Evolutionary conservation across 2,797 vertebrate genomes (phyloP).

Genomic region (Tamandua tetradactyla): DNA sequence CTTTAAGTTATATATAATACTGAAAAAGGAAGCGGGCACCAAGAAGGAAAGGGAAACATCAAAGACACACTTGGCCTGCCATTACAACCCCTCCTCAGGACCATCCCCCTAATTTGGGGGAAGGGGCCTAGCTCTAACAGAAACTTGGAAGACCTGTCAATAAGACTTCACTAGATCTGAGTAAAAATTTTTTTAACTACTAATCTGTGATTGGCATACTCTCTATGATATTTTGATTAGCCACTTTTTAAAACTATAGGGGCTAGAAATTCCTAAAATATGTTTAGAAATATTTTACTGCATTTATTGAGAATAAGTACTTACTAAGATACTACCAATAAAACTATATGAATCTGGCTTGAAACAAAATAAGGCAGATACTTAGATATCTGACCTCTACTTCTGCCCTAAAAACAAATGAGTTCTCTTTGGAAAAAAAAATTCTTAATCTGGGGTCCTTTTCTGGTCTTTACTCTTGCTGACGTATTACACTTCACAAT

Average conservation of each 20-base stretch:
- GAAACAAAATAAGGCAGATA: neutral
- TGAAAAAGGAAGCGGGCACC: neutral
- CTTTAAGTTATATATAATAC: neutral
- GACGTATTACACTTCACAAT: neutral
- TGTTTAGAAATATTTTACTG: constrained; percentile 3
- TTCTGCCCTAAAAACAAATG: constrained; percentile 19
- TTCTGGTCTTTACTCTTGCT: neutral
- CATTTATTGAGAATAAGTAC: neutral
- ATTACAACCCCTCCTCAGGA: neutral
- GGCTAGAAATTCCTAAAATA: neutral
- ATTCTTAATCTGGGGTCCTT: neutral
- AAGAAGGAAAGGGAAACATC: neutral
- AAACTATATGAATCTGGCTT: neutral
- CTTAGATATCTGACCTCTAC: neutral
- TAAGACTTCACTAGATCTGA: neutral
- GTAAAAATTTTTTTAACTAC: neutral
- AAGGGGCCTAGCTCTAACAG: neutral
- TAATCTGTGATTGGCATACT: neutral
- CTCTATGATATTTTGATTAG: neutral
- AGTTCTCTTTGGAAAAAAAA: neutral
- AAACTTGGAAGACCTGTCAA: neutral
- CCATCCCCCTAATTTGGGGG: neutral
- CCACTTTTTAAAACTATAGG: too few species aligned
- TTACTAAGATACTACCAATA: neutral
- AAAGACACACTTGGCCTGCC: neutral